Evolutionary conservation across 2,113 vertebrate species (phyloP).

Genomic region (Lucifuga dentata): DNA sequence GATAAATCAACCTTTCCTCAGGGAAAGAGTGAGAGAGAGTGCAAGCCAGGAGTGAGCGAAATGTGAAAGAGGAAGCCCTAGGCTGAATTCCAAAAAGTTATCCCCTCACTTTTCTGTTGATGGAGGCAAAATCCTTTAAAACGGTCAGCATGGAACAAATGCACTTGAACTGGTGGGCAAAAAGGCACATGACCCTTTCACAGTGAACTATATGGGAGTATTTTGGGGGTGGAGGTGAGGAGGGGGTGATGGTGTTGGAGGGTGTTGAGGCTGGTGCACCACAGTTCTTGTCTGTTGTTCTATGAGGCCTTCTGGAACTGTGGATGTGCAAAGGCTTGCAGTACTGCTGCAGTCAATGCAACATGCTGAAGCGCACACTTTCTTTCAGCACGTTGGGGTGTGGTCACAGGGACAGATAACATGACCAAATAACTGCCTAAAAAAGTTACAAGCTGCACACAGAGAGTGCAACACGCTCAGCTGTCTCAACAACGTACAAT

Average conservation of each 20-base stretch:
- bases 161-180: constrained; percentile 67
- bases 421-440: constrained; percentile 38
- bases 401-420: constrained; percentile 43
- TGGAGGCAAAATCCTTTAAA: constrained; percentile 86
- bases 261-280: constrained; percentile 36
- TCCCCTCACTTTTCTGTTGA: constrained; percentile 84
- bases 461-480: constrained; percentile 6
- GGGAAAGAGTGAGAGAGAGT: constrained; percentile 75
- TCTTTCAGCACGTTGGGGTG: constrained; percentile 73
- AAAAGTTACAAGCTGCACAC: constrained; percentile 22
- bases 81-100: constrained; percentile 86
- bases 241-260: constrained; percentile 21
- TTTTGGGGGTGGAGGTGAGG: constrained; percentile 29
- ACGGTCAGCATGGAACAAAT: constrained; percentile 75
- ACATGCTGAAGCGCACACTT: constrained; percentile 84
- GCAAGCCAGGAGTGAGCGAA: constrained; percentile 69
- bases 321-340: constrained; percentile 84
- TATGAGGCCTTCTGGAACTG: constrained; percentile 78
- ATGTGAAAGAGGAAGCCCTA: constrained; percentile 80
- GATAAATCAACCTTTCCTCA: constrained; percentile 71
- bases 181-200: constrained; percentile 69
- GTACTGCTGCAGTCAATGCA: constrained; percentile 80
- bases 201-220: constrained; percentile 54
- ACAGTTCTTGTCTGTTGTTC: constrained; percentile 75
- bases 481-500: no score